phyloP scores from a whole-genome alignment of 2,113 vertebrate genomes.

The Phylloscopus trochiloides region DNA sequence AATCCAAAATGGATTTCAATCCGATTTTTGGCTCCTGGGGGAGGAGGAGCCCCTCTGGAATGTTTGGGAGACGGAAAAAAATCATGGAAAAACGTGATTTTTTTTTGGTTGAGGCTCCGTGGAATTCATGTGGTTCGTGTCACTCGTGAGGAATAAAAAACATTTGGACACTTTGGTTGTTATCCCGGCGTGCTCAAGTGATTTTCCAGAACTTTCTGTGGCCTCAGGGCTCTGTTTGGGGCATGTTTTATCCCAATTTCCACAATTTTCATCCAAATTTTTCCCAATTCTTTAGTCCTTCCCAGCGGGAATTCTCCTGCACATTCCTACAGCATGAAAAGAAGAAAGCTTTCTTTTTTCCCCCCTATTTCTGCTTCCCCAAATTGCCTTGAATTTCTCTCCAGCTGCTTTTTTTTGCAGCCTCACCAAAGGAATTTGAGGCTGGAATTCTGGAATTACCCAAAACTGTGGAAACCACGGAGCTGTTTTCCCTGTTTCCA shows the following conservation, averaged over 20 bases:
- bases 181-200: background rate
- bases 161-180: constrained; percentile 11
- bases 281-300: accelerated
- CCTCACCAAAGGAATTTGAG: background rate
- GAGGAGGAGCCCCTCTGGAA: background rate
- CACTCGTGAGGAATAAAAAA: constrained; percentile 71
- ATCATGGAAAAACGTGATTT: background rate
- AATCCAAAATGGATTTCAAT: background rate
- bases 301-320: background rate
- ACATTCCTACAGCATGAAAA: accelerated
- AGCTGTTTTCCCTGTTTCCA: accelerated
- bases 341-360: accelerated
- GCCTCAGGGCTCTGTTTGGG: accelerated
- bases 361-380: background rate
- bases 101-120: background rate
- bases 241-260: accelerated
- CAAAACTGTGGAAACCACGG: accelerated
- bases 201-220: background rate
- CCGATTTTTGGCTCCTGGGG: background rate
- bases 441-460: accelerated
- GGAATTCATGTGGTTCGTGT: constrained; percentile 13
- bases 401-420: background rate
- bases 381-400: background rate
- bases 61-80: background rate
- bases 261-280: accelerated